A percentile compares a stretch with the other conserved stretches of the same genome.
Evolutionary conservation across 2,797 vertebrate genomes (phyloP).

Genomic region (Dendrocincla fuliginosa): DNA sequence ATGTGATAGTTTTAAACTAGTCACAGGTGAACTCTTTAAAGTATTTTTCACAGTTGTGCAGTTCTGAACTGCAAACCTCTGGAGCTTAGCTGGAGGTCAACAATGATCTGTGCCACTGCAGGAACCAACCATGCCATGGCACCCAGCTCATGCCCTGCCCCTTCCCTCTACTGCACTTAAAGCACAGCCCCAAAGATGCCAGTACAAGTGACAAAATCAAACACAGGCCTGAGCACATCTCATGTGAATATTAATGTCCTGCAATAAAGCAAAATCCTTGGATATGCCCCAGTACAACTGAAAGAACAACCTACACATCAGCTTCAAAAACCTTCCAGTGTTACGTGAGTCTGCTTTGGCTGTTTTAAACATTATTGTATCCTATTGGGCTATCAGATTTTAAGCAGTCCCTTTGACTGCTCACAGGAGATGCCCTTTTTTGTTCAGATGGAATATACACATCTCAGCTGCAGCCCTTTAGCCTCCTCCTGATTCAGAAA

Average conservation of each 20-base stretch:
- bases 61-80: background rate
- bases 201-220: background rate
- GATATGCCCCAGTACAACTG: background rate
- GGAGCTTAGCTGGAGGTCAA: background rate
- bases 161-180: background rate
- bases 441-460: background rate
- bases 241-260: fast-evolving
- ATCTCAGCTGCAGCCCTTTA: slow-evolving; percentile 18
- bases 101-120: background rate
- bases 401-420: background rate
- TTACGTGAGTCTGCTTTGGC: background rate
- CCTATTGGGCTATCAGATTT: background rate
- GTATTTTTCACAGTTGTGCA: background rate
- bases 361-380: background rate
- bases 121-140: background rate
- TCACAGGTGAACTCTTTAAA: background rate
- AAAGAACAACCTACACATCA: background rate
- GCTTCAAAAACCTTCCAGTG: background rate
- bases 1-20: background rate
- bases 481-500: slow-evolving; percentile 47
- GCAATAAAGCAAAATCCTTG: background rate
- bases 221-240: background rate
- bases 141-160: fast-evolving
- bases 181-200: background rate
- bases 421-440: background rate